Evolutionary conservation across 2,113 vertebrate genomes (phyloP).

Genomic region (Tupaia tana): DNA sequence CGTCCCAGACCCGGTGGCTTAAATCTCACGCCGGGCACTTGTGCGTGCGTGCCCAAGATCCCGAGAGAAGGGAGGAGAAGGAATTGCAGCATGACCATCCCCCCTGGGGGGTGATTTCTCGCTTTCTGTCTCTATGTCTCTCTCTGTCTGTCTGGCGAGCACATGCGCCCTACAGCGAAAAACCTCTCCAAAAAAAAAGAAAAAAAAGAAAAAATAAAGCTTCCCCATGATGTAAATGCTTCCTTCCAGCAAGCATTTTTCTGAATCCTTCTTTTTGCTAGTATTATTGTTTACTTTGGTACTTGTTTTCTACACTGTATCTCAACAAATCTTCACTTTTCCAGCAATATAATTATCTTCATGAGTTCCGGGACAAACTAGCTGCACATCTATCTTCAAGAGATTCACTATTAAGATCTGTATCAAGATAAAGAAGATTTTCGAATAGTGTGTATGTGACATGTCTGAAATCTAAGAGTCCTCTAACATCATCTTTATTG

Average conservation of each 20-base stretch:
- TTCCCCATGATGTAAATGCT: background rate
- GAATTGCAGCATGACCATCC: too few species aligned
- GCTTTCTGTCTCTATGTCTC: too few species aligned
- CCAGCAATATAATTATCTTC: conserved; percentile 96
- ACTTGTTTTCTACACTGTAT: conserved; percentile 22
- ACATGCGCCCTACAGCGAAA: too few species aligned
- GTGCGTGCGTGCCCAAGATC: too few species aligned
- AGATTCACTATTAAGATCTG: conserved; percentile 84
- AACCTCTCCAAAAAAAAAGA: too few species aligned
- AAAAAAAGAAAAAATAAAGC: conserved; percentile 24
- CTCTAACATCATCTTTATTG: conserved; percentile 28
- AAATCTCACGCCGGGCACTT: too few species aligned
- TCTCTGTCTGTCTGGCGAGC: too few species aligned
- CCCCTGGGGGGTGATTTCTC: too few species aligned
- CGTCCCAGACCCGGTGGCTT: too few species aligned
- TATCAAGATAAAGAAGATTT: conserved; percentile 87
- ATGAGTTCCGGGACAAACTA: conserved; percentile 92
- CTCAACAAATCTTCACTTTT: conserved; percentile 65
- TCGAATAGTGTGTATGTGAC: conserved; percentile 17
- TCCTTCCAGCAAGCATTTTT: conserved; percentile 12
- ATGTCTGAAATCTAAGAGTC: conserved; percentile 49
- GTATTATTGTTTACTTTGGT: background rate
- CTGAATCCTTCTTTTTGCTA: conserved; percentile 9
- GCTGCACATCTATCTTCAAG: conserved; percentile 85
- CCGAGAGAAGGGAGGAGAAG: too few species aligned